These are phyloP conservation scores for Caloenas nicobarica DNA, from an alignment of 2,113 vertebrate genomes.

Conservation along the genomic window DNA sequence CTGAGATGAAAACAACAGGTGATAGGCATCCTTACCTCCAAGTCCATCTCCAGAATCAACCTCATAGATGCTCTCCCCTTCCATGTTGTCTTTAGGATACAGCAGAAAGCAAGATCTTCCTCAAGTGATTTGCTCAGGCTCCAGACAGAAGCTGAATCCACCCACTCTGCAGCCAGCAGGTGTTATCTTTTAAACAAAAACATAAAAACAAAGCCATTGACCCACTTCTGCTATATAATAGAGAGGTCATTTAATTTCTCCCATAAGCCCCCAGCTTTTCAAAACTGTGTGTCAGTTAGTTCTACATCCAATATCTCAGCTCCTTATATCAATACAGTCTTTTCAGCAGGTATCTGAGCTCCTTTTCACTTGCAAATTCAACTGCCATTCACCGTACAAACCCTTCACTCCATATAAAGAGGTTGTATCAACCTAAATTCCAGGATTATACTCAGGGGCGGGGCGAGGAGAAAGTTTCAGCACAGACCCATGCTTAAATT, in stretches of 20 bases:
- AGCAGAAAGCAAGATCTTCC: constrained; percentile 29
- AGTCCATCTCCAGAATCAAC: constrained; percentile 65
- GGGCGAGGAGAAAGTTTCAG: not conserved
- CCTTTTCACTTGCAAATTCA: not conserved
- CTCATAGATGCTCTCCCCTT: constrained; percentile 67
- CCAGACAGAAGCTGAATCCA: constrained; percentile 49
- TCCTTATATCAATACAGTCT: not conserved
- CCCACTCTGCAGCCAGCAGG: constrained; percentile 38
- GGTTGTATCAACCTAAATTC: not conserved
- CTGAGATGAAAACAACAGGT: not conserved
- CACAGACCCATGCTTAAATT: not conserved
- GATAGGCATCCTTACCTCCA: constrained; percentile 56
- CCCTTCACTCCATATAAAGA: not conserved
- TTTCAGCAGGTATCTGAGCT: not conserved
- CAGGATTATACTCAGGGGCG: not conserved
- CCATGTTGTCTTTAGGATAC: constrained; percentile 13
- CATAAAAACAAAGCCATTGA: constrained; percentile 48
- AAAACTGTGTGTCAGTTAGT: not conserved
- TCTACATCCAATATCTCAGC: not conserved
- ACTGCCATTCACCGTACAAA: not conserved
- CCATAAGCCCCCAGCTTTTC: not conserved
- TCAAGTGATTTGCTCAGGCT: not conserved
- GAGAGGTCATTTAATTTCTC: not conserved
- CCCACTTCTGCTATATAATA: not conserved
- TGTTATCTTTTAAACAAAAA: constrained; percentile 64